Base-by-base conservation (phyloP, 2,113 vertebrate species). In the Isurus oxyrinchus region DNA sequence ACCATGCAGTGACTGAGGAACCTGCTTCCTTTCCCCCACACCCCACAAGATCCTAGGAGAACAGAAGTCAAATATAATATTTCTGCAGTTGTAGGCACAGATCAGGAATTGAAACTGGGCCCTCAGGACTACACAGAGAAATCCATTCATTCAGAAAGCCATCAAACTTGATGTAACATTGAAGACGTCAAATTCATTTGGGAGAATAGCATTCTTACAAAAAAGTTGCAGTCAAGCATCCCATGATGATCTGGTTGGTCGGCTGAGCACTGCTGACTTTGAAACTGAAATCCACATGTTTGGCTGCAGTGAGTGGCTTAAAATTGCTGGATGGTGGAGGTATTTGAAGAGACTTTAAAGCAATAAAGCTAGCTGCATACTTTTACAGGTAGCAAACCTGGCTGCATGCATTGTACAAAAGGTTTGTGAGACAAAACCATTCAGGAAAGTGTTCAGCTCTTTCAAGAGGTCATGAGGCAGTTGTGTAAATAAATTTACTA, bases 401-500 rank as follows among this genome's bases (percentile, higher is more conserved):
- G 5, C 35, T 94, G 61, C 59, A 6, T 94, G 59, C 90, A 66
- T 66, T 40, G 59, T 94, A 21, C 59, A 63, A 40, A 61, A 49
- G 81, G 81, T 44, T 61, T 94, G n/a, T 66, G 31, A 94, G 35
- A 21, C 16, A 84, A 44, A 21, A 21, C 81, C n/a, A 19, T 40
- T 94, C 59, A 21, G 88, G 57, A 14, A n/a, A 40, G 57, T 1
- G 59, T n/a, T 14, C 11, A 93, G 35, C 90, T 61, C 21, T 31
- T 91, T 61, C 3, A 93, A 93, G 16, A 35, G 19, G 53, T 63
- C 90, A 93, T 7, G 59, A 94, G 19, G n/a, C 35, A 94, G 90
- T 94, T 94, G 90, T 94, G 90, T 61, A 94, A 94, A 94, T 94
- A 66, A 66, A 21, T 66, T 94, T 94, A 40, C n/a, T 94, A 66